phyloP scores from a whole-genome alignment of 1,140 invertebrate genomes.

The Belonocnema kinseyi region DNA sequence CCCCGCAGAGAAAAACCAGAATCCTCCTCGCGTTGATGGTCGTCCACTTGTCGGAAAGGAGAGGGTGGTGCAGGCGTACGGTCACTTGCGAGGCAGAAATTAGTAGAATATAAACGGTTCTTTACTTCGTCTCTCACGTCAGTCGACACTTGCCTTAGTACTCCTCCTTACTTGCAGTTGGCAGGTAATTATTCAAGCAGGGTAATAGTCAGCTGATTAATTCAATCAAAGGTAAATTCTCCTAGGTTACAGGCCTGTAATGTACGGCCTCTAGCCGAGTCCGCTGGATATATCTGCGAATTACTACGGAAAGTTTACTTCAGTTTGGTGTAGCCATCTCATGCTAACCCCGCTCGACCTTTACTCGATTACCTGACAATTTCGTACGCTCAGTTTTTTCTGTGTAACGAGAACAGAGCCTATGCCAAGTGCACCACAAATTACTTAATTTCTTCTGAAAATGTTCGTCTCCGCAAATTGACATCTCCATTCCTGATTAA shows the following conservation, averaged over 20 bases:
- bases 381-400: no score
- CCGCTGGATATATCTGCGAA: no score
- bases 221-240: neutral
- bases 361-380: no score
- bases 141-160: conserved; percentile 20
- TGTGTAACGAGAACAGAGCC: neutral
- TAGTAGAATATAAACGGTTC: conserved; percentile 38
- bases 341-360: no score
- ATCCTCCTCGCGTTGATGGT: conserved; percentile 52
- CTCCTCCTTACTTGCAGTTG: neutral
- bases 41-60: conserved; percentile 36
- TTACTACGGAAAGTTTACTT: no score
- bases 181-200: neutral
- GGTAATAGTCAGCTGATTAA: neutral
- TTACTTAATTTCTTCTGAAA: conserved; percentile 53
- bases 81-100: conserved; percentile 48
- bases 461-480: neutral
- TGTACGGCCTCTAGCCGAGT: no score
- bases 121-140: conserved; percentile 34
- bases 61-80: conserved; percentile 16
- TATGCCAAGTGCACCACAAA: conserved; percentile 66
- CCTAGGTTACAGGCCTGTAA: no score
- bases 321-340: no score
- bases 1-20: no score
- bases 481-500: neutral